Evolutionary conservation across 2,888 invertebrate genomes (phyloP).

Genomic region (Theretra japonica): DNA sequence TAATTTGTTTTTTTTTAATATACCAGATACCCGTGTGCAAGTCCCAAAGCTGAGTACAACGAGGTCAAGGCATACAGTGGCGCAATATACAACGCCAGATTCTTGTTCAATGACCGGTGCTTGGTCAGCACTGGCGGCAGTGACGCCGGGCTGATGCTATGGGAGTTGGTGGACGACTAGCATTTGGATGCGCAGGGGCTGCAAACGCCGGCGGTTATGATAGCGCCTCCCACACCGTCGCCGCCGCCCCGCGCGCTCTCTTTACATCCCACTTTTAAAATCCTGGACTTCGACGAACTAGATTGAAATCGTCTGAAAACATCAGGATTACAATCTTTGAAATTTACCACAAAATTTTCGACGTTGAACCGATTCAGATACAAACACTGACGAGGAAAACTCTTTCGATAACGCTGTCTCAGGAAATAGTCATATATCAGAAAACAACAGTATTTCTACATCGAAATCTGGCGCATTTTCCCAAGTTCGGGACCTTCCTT

Average conservation of each 20-base stretch:
- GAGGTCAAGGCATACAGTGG: slow-evolving; percentile 95
- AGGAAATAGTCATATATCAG: not conserved
- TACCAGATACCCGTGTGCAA: slow-evolving; percentile 93
- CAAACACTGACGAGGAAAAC: not conserved
- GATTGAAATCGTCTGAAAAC: slow-evolving; percentile 58
- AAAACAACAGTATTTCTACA: not conserved
- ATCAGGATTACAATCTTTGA: not conserved
- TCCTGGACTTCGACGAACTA: slow-evolving; percentile 74
- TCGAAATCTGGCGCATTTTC: not conserved
- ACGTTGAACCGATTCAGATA: not conserved
- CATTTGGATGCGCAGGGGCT: slow-evolving; percentile 67
- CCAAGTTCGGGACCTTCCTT: not conserved
- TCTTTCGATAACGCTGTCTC: too few species aligned
- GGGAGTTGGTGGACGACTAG: slow-evolving; percentile 94
- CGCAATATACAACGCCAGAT: slow-evolving; percentile 90
- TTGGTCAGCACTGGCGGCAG: slow-evolving; percentile 94
- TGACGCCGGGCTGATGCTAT: slow-evolving; percentile 95
- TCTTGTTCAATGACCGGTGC: slow-evolving; percentile 94
- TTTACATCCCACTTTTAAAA: slow-evolving; percentile 64
- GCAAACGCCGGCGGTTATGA: slow-evolving; percentile 67
- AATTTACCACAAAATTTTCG: not conserved
- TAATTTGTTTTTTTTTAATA: slow-evolving; percentile 34
- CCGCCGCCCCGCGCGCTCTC: slow-evolving; percentile 65
- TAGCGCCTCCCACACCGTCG: slow-evolving; percentile 75
- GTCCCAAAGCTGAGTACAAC: slow-evolving; percentile 93